Base-by-base conservation (phyloP, 2,797 vertebrate species). In the Avahi laniger region DNA sequence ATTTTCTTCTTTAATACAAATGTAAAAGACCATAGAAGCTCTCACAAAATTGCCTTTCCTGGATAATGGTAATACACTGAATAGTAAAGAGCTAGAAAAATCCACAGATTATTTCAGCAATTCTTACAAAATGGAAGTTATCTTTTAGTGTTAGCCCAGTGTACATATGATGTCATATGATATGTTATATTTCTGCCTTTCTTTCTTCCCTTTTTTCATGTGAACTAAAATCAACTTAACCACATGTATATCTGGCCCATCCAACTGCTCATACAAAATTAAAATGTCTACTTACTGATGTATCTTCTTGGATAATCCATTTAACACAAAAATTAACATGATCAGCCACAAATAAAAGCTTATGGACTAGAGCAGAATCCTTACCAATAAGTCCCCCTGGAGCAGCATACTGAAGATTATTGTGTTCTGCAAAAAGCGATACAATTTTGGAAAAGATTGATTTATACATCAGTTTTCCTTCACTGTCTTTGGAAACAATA, bases 401-500 rank as follows among this genome's bases (percentile, higher is more conserved):
- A 17, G 99, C 99, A 88, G 99, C 99, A 89, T 99, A 99, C 86
- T 99, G 99, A 95, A 99, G 99, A 98, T 99, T 99, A 22, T 99
- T 99, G 98, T 99, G 99, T 94, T 99, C 99, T 0, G 99, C 99
- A 69, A 99, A 99, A 97, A 99, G 98, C 11, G 99, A 99, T 26
- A 99, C 99, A 52, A 99, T 99, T 99, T 99, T 99, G 97, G 99
- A 99, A 98, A 99, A 99, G 96, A 99, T 99, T 94, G 99, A 99
- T 98, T 99, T 99, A 98, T 99, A 99, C 99, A 99, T 99, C 78
- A 99, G 99, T 97, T 99, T 99, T 83, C 99, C 99, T 97, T 99
- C 99, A 12, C 99, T 99, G 98, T 99, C 99, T 98, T 99, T 99
- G 93, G 99, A 99, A 94, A 99, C 99, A 63, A 99, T 99, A n/a